These are phyloP conservation scores for Prionailurus viverrinus DNA, from an alignment of 2,113 vertebrate genomes.

Conservation along the genomic window DNA sequence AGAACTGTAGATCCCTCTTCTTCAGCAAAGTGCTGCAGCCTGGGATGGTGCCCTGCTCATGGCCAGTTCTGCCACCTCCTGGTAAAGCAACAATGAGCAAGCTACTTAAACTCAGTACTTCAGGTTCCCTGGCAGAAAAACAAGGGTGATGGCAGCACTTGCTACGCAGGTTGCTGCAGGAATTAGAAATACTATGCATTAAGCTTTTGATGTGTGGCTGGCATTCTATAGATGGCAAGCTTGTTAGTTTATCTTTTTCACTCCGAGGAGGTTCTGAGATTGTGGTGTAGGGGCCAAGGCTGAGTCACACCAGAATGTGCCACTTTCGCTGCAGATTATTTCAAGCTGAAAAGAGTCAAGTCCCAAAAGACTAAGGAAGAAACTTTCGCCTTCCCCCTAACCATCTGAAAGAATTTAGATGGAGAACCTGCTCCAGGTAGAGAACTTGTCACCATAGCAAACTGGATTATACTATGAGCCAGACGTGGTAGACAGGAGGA, in stretches of 20 bases:
- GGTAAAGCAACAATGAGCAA: background rate
- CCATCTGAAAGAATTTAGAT: background rate
- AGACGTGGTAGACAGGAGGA: too few relatives aligned
- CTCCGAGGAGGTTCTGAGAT: background rate
- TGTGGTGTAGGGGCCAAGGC: background rate
- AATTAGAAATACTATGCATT: background rate
- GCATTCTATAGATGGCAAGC: background rate
- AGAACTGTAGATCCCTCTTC: background rate
- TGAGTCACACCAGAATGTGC: background rate
- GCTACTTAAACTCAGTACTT: background rate
- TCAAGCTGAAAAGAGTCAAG: background rate
- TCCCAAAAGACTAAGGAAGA: background rate
- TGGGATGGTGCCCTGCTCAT: background rate
- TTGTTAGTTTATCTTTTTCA: background rate
- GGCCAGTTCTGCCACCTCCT: background rate
- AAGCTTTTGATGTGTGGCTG: background rate
- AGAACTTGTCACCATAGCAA: too few relatives aligned
- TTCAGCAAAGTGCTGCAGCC: background rate
- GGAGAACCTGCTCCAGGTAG: too few relatives aligned
- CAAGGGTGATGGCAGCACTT: background rate
- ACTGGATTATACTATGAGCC: too few relatives aligned
- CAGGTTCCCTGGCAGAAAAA: background rate
- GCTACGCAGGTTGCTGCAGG: background rate
- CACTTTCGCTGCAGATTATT: background rate
- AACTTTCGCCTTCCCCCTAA: background rate